These are phyloP conservation scores for Todiramphus chloris DNA, from an alignment of 2,113 vertebrate species.

Conservation along the genomic window DNA sequence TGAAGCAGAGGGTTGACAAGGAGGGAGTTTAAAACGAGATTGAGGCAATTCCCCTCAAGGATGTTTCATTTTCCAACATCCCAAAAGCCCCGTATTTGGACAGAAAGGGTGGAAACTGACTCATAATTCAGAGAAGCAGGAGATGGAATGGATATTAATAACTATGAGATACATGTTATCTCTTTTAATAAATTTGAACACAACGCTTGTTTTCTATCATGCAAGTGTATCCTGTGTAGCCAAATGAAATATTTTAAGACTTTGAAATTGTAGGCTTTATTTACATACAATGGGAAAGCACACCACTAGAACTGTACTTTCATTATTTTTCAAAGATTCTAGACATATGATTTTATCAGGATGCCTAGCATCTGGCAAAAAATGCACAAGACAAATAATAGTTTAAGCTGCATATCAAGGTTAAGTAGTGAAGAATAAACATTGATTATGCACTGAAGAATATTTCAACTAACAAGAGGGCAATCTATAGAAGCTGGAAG, in stretches of 20 bases:
- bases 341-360: not conserved
- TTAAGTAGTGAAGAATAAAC: not conserved
- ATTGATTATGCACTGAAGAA: not conserved
- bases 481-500: not conserved
- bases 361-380: not conserved
- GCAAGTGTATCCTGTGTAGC: not conserved
- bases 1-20: not conserved
- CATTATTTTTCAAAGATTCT: not conserved
- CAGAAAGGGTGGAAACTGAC: not conserved
- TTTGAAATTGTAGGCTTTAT: not conserved
- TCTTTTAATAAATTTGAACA: not conserved
- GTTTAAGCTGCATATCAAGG: not conserved
- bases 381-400: not conserved
- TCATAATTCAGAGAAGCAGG: not conserved
- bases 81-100: not conserved
- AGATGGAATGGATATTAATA: not conserved
- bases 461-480: not conserved
- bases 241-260: not conserved
- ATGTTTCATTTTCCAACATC: not conserved
- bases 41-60: not conserved
- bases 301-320: fast-evolving
- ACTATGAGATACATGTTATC: not conserved
- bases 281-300: not conserved
- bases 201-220: not conserved
- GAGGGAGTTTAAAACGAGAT: not conserved